A percentile compares a stretch with the other conserved stretches of the same genome.
Evolutionary conservation across 2,888 invertebrate genomes (phyloP).

Genomic region (Limnephilus marmoratus): DNA sequence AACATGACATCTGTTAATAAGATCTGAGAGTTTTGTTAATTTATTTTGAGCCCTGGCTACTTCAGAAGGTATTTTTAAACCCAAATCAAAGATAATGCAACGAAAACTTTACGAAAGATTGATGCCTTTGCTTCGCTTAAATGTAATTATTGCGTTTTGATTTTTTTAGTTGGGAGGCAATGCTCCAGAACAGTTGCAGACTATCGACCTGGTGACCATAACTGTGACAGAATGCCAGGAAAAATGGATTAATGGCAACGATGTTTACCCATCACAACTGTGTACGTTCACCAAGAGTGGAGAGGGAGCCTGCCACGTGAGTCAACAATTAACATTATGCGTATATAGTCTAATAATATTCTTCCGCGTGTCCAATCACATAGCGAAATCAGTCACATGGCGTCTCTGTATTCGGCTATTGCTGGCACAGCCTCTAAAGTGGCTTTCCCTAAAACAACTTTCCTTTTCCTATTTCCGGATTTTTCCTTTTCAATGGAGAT

Average conservation of each 20-base stretch:
- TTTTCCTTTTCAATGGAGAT: no score
- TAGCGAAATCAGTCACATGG: no score
- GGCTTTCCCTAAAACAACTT: no score
- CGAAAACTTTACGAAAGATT: not conserved
- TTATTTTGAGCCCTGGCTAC: not conserved
- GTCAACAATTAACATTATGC: conserved; percentile 65
- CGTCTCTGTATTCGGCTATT: no score
- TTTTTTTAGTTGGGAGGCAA: conserved; percentile 76
- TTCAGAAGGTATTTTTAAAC: not conserved
- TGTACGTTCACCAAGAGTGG: conserved; percentile 79
- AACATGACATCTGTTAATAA: not conserved
- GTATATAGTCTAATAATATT: not conserved
- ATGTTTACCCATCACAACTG: conserved; percentile 75
- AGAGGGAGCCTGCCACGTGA: conserved; percentile 81
- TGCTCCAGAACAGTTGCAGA: conserved; percentile 77
- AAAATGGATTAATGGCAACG: conserved; percentile 72
- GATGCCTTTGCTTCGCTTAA: not conserved
- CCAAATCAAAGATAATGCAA: not conserved
- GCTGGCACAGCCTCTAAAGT: no score
- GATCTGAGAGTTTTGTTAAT: no score
- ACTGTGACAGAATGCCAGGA: conserved; percentile 74
- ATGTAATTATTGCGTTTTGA: not conserved
- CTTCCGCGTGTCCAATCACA: not conserved
- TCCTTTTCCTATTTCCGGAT: no score
- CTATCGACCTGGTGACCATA: conserved; percentile 74